Percentiles rank a stretch among this genome's conserved stretches.
Conservation (phyloP, 2,113 vertebrate genomes). For the Thinocorus orbignyianus region DNA sequence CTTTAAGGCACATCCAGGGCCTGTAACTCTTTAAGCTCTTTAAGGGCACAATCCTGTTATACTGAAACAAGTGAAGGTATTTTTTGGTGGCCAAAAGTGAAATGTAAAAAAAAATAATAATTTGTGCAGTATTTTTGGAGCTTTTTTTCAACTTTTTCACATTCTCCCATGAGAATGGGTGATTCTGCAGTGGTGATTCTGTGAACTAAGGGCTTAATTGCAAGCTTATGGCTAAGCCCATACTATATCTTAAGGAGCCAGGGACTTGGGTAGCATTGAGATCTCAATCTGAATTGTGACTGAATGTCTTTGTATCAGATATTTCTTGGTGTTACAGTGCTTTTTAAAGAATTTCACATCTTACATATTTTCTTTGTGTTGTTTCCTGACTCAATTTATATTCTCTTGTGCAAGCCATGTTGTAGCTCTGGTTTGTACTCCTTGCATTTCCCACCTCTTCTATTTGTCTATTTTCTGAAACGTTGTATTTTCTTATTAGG, state of each 20-base stretch:
- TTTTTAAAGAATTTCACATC: neutral
- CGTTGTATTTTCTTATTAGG: neutral
- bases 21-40: constrained; percentile 47
- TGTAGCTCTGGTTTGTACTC: neutral
- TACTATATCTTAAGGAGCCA: neutral
- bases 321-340: neutral
- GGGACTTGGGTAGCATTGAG: neutral
- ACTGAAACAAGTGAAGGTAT: neutral
- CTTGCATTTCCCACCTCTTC: neutral
- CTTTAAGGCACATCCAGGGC: constrained; percentile 44
- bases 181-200: neutral
- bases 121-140: neutral
- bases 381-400: neutral
- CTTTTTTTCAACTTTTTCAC: neutral
- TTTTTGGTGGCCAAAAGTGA: neutral
- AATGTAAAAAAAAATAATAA: neutral
- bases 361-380: neutral
- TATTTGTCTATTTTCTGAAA: neutral
- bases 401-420: neutral
- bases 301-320: neutral
- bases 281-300: neutral
- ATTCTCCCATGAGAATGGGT: neutral
- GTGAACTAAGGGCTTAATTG: neutral
- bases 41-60: neutral
- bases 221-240: neutral